Conservation (phyloP, 2,113 vertebrate species). For the Scomber japonicus region DNA sequence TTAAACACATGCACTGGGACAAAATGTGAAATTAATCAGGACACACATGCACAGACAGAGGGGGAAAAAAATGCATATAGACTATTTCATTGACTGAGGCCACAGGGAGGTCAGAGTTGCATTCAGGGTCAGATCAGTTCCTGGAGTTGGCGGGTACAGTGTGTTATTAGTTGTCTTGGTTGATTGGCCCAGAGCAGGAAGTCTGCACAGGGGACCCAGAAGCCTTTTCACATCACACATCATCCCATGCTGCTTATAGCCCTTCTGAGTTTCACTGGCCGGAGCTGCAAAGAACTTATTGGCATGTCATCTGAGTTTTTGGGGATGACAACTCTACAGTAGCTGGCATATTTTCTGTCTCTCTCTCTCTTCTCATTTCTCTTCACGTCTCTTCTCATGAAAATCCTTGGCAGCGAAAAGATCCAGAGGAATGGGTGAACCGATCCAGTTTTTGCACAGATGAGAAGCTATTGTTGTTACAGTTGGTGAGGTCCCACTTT, state of each 20-base stretch:
- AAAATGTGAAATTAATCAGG: no score
- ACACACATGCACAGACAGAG: neutral
- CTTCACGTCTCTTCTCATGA: constrained; percentile 25
- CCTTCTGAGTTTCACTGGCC: constrained; percentile 35
- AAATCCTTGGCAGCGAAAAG: constrained; percentile 14
- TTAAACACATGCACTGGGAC: no score
- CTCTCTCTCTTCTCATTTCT: constrained; percentile 12
- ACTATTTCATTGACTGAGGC: neutral
- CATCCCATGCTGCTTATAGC: constrained; percentile 48
- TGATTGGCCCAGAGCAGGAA: constrained; percentile 60
- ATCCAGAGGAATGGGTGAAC: constrained; percentile 25
- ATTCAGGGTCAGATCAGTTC: constrained; percentile 35
- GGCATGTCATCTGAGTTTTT: constrained; percentile 47
- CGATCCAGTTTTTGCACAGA: neutral
- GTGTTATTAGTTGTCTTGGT: constrained; percentile 10
- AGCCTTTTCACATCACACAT: constrained; percentile 48
- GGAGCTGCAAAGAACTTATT: constrained; percentile 27
- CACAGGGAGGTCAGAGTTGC: constrained; percentile 17
- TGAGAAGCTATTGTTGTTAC: constrained; percentile 20
- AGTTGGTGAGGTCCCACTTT: neutral
- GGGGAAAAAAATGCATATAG: neutral
- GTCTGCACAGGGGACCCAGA: constrained; percentile 38
- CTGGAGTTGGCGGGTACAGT: constrained; percentile 11
- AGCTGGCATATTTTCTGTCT: constrained; percentile 30
- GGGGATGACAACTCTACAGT: constrained; percentile 57